phyloP scores from a whole-genome alignment of 2,888 invertebrate species.

The Belgica antarctica region DNA sequence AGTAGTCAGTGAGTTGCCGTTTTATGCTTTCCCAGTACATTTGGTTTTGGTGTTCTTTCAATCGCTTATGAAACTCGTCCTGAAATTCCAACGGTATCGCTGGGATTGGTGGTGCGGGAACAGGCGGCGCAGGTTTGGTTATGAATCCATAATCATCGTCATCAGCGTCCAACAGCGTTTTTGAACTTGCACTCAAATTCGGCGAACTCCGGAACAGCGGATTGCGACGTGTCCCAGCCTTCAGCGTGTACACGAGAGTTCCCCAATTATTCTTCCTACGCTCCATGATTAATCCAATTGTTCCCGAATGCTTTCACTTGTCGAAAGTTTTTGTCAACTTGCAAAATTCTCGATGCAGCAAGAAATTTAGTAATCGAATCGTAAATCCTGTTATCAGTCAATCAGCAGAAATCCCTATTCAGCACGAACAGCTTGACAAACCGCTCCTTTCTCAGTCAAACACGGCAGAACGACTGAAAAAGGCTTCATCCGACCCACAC shows the following conservation, averaged over 20 bases:
- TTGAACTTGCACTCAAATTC: conserved; percentile 40
- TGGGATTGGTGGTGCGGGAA: conserved; percentile 36
- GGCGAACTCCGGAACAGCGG: conserved; percentile 26
- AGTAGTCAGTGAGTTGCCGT: conserved; percentile 32
- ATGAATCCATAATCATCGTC: conserved; percentile 44
- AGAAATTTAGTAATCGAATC: no score
- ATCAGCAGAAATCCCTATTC: no score
- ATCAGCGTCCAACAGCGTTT: conserved; percentile 12
- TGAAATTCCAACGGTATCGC: conserved; percentile 38
- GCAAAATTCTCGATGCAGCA: no score
- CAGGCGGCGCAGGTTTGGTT: conserved; percentile 12
- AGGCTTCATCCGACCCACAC: neutral
- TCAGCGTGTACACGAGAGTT: conserved; percentile 15
- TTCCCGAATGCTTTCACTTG: no score
- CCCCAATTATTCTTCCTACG: conserved; percentile 37
- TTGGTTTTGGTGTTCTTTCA: conserved; percentile 35
- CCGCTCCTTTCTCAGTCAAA: conserved; percentile 9
- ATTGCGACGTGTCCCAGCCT: neutral
- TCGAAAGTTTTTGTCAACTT: no score
- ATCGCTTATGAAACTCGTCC: conserved; percentile 35
- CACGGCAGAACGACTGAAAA: neutral
- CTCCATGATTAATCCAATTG: conserved; percentile 32
- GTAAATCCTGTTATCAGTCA: no score
- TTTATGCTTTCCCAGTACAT: conserved; percentile 39
- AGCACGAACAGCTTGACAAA: neutral